Evolutionary conservation across 2,113 vertebrate species (phyloP), one percentile per base, ranked within the genome.

Genomic region (Melospiza melodia): DNA sequence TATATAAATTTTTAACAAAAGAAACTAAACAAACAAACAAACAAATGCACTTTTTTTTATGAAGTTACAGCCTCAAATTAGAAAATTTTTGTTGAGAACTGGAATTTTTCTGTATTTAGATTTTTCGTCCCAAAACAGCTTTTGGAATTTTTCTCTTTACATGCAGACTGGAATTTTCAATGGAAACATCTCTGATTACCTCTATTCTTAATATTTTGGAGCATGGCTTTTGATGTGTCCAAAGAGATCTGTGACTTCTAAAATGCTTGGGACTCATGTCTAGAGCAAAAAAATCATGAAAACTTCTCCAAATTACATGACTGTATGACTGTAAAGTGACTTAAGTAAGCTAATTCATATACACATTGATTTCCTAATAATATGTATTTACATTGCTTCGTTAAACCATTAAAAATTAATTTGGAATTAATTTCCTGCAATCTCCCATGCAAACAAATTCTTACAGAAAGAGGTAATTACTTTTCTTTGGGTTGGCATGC

Each of bases 351-450:
- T 52, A 88, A 94, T 84, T 91, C 57, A 68, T 41, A 49, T 22
- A 25, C 25, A 84, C 20, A 84, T 52, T 75, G 8, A 52, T 87
- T 90, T 95, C 24, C 28, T 93, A 86, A 94, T 92, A 90, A 55
- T 67, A 65, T 31, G 27, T 28, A 78, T 92, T 87, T 93, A 90
- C 52, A 81, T 68, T 84, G 52, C 52, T 92, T 96, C 3, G 0
- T 89, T 84, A 87, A 94, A 71, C 69, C 52, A 72, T 87, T 95
- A 89, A 78, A 91, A 95, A 75, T 80, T 75, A 91, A 92, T 87
- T 82, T 87, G 35, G 30, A 94, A 72, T 84, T 97, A 92, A 87
- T 94, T 89, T 94, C 52, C 80, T 71, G 39, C 3, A 2, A 59
- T 87, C 57, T 84, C 9, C 37, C 68, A 63, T 41, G n/a, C 61